phyloP scores from a whole-genome alignment of 2,113 vertebrate genomes.

The Catagonus wagneri region DNA sequence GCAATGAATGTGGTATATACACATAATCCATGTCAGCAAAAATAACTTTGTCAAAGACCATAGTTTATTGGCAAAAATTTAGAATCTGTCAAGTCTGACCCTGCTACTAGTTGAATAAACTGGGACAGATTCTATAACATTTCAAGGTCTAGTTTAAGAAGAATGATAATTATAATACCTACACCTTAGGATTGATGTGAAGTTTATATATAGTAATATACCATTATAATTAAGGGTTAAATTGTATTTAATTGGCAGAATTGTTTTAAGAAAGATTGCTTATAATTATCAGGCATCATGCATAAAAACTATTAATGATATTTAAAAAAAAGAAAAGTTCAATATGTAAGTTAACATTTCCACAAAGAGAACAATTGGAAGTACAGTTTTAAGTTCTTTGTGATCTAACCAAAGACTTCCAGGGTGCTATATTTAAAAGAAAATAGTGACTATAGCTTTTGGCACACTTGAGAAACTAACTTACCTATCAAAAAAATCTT shows the following conservation, averaged over 20 bases:
- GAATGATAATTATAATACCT: not conserved
- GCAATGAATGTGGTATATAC: not conserved
- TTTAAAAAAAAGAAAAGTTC: constrained; percentile 25
- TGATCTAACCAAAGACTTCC: constrained; percentile 1
- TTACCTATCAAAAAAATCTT: constrained; percentile 66
- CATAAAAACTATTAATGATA: not conserved
- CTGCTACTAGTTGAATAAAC: not conserved
- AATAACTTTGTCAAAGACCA: not conserved
- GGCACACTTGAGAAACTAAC: not conserved
- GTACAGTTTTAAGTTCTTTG: constrained; percentile 9
- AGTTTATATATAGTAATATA: not conserved
- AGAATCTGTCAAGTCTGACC: not conserved
- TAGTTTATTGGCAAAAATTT: not conserved
- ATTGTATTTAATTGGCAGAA: not conserved
- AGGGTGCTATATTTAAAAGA: not conserved
- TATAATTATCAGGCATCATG: not conserved
- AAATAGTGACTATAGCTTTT: constrained; percentile 9
- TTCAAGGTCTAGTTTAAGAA: not conserved
- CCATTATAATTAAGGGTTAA: not conserved
- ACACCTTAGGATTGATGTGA: not conserved
- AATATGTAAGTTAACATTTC: not conserved
- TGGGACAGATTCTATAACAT: not conserved
- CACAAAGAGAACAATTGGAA: not conserved
- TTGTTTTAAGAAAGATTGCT: not conserved
- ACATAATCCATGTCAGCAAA: not conserved